Conservation (phyloP, 2,113 vertebrate genomes). For the Alethe castanea region DNA sequence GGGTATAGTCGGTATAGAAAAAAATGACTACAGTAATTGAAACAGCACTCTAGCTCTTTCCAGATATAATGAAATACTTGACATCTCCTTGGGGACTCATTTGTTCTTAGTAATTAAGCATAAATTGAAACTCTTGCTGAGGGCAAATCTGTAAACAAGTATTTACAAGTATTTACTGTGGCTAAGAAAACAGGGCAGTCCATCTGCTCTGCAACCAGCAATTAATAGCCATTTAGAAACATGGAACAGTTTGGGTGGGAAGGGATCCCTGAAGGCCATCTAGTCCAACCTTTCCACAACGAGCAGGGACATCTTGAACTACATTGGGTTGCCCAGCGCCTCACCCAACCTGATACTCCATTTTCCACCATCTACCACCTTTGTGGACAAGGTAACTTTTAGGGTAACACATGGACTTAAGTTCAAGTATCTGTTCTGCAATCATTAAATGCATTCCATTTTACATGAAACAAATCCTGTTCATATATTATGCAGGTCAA, state of each 20-base stretch:
- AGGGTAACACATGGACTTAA: neutral
- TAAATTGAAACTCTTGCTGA: neutral
- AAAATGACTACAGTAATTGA: neutral
- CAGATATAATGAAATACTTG: neutral
- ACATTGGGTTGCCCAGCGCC: neutral
- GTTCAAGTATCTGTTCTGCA: neutral
- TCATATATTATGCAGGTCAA: neutral
- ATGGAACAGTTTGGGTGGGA: neutral
- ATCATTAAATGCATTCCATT: neutral
- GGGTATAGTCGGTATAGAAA: rapidly evolving
- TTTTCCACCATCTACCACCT: neutral
- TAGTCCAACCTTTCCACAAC: neutral
- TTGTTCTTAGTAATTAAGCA: constrained; percentile 38
- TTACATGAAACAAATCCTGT: neutral
- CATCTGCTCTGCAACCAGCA: neutral
- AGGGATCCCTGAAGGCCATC: neutral
- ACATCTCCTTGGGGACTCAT: neutral
- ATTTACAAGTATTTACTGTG: neutral
- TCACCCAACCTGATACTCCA: neutral
- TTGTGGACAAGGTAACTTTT: neutral
- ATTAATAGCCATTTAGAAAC: neutral
- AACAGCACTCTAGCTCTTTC: neutral
- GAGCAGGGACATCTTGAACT: neutral
- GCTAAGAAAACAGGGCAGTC: neutral
- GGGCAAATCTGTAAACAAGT: neutral